Base-by-base conservation (phyloP, 2,888 invertebrate genomes). In the Sinodicranocentrus sp. region DNA sequence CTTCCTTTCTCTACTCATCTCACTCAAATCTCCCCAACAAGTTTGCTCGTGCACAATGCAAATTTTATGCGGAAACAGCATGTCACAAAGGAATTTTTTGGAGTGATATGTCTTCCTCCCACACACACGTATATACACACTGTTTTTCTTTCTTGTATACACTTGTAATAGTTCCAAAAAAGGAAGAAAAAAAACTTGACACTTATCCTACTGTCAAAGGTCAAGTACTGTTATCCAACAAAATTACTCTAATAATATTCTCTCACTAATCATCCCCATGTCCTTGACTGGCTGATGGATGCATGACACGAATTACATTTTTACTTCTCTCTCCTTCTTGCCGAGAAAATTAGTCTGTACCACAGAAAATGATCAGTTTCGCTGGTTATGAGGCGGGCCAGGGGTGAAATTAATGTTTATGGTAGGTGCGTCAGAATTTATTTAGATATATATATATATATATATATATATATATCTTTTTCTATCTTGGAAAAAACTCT, bases 1-100 rank as follows among this genome's bases (percentile, higher is more conserved):
- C 73, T 67, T 67, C 44, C 73, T 72, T 54, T 73, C 67, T 33
- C 54, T 72, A 52, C 72, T 52, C 73, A 82, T 73, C 54, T 72
- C 75, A 68, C 68, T 75, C 82, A 82, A 82, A 33, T 82, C 82
- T 82, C 82, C 73, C 82, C 75, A 75, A 28, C 28, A 67, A 68
- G 68, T 82, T 71, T 75, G 75, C 70, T 59, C 82, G 54, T 54
- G 72, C 59, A 67, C 73, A 54, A 59, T 67, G 33, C 33, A 63
- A 63, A 71, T 70, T 57, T 39, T 39, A 17, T 54, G 43, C 21
- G 78, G 26, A 70, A 52, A 73, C 75, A 76, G 39, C 76, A 76
- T 76, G 76, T 21, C 76, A 63, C 48, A 26, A 48, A 3, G 15
- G 48, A 48, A 48, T 10, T 10, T 39, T 39, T 39, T 39, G n/a